Conservation (phyloP, 2,113 vertebrate species). For the Petrocephalus microphthalmus region DNA sequence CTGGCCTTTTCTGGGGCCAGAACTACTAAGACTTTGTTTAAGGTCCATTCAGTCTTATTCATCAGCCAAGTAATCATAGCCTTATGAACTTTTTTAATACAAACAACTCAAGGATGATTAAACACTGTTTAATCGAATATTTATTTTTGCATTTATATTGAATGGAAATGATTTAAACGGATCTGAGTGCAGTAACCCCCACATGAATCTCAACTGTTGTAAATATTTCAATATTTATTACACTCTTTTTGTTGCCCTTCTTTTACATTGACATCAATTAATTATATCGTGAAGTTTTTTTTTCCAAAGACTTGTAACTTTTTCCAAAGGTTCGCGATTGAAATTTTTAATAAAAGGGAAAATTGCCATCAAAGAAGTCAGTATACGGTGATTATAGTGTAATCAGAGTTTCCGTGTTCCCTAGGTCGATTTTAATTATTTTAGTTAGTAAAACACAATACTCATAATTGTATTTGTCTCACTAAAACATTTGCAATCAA, state of each 20-base stretch:
- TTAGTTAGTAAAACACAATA: neutral
- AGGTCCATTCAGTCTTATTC: neutral
- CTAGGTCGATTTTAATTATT: neutral
- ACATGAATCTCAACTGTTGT: neutral
- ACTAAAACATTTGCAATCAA: neutral
- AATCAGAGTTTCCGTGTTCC: neutral
- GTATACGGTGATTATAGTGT: neutral
- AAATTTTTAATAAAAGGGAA: neutral
- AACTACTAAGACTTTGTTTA: neutral
- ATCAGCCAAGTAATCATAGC: neutral
- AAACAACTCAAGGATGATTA: neutral
- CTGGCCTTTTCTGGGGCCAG: neutral
- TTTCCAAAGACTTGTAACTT: neutral
- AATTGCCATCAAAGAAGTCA: neutral
- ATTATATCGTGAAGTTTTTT: neutral
- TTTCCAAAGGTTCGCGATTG: neutral
- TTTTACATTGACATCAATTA: neutral
- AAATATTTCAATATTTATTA: neutral
- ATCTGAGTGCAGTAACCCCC: neutral
- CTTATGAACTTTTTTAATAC: conserved; percentile 2
- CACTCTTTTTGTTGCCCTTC: neutral
- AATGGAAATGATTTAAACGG: neutral
- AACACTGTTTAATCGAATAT: neutral
- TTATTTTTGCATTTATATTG: conserved; percentile 2
- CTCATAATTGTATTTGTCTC: neutral